Conservation (phyloP, 37 sponge, comb jelly and placozoan species). For the Crambe crambe region DNA sequence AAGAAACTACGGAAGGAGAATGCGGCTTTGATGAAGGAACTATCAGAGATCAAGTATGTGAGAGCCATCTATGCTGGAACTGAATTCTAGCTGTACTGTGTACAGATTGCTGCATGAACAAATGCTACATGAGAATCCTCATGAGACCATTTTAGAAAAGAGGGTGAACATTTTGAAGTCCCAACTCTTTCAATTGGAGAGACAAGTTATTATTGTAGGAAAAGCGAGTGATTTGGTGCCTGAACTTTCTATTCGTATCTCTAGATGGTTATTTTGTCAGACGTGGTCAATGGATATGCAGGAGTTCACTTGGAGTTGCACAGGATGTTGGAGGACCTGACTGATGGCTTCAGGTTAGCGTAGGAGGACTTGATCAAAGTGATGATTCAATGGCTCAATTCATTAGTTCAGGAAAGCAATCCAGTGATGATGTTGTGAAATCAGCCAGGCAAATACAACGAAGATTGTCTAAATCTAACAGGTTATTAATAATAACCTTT, state of each 20-base stretch:
- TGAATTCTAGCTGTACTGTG: too few species aligned
- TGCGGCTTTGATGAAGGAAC: constrained; percentile 57
- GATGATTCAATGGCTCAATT: background rate
- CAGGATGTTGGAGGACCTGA: background rate
- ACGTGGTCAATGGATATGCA: constrained; percentile 1
- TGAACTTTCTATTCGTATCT: background rate
- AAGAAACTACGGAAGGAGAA: constrained; percentile 61
- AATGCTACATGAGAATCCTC: constrained; percentile 49
- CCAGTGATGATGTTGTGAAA: background rate
- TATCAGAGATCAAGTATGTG: constrained; percentile 29
- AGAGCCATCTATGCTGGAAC: too few species aligned
- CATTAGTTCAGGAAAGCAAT: background rate
- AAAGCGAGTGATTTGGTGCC: background rate
- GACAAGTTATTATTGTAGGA: constrained; percentile 56
- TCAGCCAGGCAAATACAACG: background rate
- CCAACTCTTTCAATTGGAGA: constrained; percentile 77
- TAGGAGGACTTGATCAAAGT: background rate
- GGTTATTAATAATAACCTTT: too few species aligned
- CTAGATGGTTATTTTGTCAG: constrained; percentile 18
- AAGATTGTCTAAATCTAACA: background rate
- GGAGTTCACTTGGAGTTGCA: constrained; percentile 9
- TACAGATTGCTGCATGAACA: constrained; percentile 55
- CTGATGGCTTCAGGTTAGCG: background rate
- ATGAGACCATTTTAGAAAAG: constrained; percentile 61
- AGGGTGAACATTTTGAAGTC: constrained; percentile 70